Evolutionary conservation across 2,113 vertebrate species (phyloP), one percentile per base, ranked within the genome.

Genomic region (Oreochromis tanganicae): DNA sequence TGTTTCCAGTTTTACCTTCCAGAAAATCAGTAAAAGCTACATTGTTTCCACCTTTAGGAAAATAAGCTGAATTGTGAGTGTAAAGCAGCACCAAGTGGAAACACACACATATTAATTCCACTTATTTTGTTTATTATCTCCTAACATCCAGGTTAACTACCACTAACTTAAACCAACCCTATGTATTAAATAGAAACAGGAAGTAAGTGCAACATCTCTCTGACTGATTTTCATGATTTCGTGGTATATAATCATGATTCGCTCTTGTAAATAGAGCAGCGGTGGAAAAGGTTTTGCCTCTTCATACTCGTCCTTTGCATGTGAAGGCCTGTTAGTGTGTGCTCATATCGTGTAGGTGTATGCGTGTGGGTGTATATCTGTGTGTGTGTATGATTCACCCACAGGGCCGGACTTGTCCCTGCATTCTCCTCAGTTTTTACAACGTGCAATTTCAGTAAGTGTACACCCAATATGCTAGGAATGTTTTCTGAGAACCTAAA

Each of bases 331-430:
- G 93, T 82, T 6, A 24, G 21, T 81, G 43, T 86, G 85, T 78
- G 81, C 66, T 89, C 54, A 34, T 56, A 6, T 56, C 43, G 36
- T 84, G 86, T 83, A 24, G 55, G 81, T 66, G 87, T 73, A 83
- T 83, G 83, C 34, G 12, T 78, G 54, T 46, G 56, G 43, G 73
- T 0, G 63, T 68, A 68, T 68, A 68, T 68, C 63, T 68, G 36
- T 24, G 63, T 5, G 34, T 8, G 63, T 1, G 50, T 38, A 12
- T 38, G 66, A 80, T 85, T 93, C 43, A 87, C 85, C 56, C 83
- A 48, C 91, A 88, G 46, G 92, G 41, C 29, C 41, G 12, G 71
- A 94, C 93, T 93, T 91, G 93, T 89, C 81, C 34, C 59, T 81
- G 80, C 81, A 87, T 92, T 90, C 84, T 87, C 36, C 66, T 52